A percentile compares a stretch with the other conserved stretches of the same genome.
Evolutionary conservation across 2,113 vertebrate genomes (phyloP).

Genomic region (Anas platyrhynchos): DNA sequence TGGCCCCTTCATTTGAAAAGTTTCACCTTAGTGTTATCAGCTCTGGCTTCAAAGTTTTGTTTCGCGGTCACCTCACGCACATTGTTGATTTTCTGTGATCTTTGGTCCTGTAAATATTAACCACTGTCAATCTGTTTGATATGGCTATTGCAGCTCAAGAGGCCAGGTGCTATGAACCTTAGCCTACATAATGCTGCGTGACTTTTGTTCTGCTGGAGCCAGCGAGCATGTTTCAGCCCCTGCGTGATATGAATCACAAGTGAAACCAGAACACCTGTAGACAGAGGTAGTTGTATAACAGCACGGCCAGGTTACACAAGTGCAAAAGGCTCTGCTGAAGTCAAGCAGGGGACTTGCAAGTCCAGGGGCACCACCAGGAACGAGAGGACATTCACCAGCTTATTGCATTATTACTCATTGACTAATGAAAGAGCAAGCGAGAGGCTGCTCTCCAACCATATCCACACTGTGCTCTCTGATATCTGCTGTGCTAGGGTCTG

Average conservation of each 20-base stretch:
- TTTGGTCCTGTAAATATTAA: conserved; percentile 53
- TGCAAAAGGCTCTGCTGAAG: not conserved
- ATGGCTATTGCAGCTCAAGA: not conserved
- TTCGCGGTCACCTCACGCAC: not conserved
- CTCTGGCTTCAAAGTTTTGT: not conserved
- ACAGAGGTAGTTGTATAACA: not conserved
- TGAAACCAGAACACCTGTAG: not conserved
- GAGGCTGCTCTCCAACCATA: not conserved
- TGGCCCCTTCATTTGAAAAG: not conserved
- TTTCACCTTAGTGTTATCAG: not conserved
- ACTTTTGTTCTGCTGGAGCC: not conserved
- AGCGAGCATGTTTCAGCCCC: not conserved
- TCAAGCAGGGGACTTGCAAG: not conserved
- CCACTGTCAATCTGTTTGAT: not conserved
- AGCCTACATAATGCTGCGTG: not conserved
- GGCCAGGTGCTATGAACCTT: not conserved
- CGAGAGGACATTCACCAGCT: fast-evolving
- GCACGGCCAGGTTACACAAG: not conserved
- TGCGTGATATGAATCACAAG: not conserved
- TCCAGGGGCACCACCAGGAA: not conserved
- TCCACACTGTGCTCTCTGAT: not conserved
- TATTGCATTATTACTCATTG: not conserved
- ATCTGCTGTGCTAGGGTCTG: fast-evolving
- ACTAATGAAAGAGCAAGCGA: not conserved
- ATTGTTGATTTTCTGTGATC: not conserved